Base-by-base conservation (phyloP, 1,140 invertebrate genomes). In the Lasaia peninsularis region DNA sequence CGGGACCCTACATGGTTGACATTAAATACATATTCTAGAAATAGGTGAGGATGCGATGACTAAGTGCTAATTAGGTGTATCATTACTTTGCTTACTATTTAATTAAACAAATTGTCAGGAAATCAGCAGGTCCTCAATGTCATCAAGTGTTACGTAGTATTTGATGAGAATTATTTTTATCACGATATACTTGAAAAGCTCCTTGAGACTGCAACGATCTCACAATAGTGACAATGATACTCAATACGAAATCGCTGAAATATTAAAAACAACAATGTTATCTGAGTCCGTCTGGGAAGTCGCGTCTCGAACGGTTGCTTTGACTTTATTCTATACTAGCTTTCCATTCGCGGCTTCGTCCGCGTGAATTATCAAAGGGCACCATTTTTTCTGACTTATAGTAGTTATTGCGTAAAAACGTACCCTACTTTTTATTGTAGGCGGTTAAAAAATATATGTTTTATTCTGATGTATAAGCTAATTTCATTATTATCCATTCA, bases 241-340 rank as follows among this genome's bases (percentile, higher is more conserved):
- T 35, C 24, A 14, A 40, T 14, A n/a, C n/a, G n/a, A 16, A 40
- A 40, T 40, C 16, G 35, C 16, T 12, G 35, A 40, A 40, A 40
- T 40, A 40, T 40, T 18, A 40, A 18, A 6, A 40, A 40, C 16
- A 40, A 40, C 35, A 40, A 40, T 40, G 35, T n/a, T 40, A 40
- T 40, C 35, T 40, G 12, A 40, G 14, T 14, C 16, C 7, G 35
- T 40, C 12, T 40, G 35, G 7, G 35, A 40, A 40, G 12, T 40
- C 7, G 12, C 16, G 12, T 40, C 35, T 40, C 8, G 11, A 40
- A 14, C 14, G 12, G n/a, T n/a, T 16, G 16, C 14, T 40, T 40
- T 40, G 16, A 16, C 16, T 28, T n/a, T n/a, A n/a, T n/a, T n/a
- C n/a, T n/a, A n/a, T n/a, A n/a, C n/a, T n/a, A n/a, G n/a, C n/a